phyloP scores from a whole-genome alignment of 2,113 vertebrate species.

The Xenus cinereus region DNA sequence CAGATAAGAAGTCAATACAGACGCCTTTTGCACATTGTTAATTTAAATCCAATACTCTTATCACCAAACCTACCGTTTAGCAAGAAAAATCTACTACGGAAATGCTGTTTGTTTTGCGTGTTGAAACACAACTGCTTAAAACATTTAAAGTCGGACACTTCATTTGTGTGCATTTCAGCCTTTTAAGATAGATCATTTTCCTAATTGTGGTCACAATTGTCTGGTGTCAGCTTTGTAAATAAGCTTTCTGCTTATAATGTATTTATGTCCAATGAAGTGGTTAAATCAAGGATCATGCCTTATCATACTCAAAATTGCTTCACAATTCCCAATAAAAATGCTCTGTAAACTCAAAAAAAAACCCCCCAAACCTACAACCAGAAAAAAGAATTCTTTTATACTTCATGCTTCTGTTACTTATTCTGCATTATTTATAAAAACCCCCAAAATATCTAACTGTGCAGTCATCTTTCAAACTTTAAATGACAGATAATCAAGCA shows the following conservation, averaged over 20 bases:
- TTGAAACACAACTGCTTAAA: background rate
- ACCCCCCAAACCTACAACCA: background rate
- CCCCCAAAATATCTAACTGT: background rate
- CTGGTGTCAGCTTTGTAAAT: background rate
- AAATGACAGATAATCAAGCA: background rate
- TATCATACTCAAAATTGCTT: background rate
- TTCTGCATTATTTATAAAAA: background rate
- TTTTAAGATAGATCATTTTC: background rate
- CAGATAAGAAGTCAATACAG: background rate
- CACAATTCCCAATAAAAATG: background rate
- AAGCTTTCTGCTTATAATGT: background rate
- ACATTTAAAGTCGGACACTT: background rate
- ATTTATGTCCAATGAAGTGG: background rate
- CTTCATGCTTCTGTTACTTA: background rate
- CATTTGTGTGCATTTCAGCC: background rate
- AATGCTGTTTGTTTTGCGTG: background rate
- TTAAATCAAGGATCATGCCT: background rate
- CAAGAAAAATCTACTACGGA: background rate
- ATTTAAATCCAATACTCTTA: background rate
- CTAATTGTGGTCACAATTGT: background rate
- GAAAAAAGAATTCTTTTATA: background rate
- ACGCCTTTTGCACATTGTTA: background rate
- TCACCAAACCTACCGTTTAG: background rate
- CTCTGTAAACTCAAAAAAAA: background rate
- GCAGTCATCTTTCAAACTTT: background rate